phyloP scores from a whole-genome alignment of 2,888 invertebrate genomes.

The Drosophila melanosoma region DNA sequence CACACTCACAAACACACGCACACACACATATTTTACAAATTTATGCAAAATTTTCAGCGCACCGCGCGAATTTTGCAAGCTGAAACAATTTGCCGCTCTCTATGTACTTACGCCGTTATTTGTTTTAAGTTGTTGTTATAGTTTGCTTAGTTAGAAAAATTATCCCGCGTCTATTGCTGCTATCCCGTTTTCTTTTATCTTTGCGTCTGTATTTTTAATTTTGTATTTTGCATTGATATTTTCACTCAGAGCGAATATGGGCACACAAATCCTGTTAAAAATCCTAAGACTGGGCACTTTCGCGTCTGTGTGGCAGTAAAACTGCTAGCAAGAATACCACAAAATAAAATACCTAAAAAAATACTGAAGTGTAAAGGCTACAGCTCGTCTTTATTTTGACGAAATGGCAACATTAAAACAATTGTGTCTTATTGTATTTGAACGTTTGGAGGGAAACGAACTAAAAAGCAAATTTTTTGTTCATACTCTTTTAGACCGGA shows the following conservation, averaged over 20 bases:
- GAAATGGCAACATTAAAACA: slow-evolving; percentile 30
- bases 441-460: background rate
- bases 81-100: slow-evolving; percentile 22
- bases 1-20: slow-evolving; percentile 30
- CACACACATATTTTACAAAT: slow-evolving; percentile 66
- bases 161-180: slow-evolving; percentile 73
- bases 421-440: background rate
- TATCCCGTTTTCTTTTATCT: slow-evolving; percentile 66
- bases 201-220: slow-evolving; percentile 61
- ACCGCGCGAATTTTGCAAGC: slow-evolving; percentile 46
- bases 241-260: slow-evolving; percentile 48
- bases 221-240: slow-evolving; percentile 61
- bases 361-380: slow-evolving; percentile 11
- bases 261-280: slow-evolving; percentile 47
- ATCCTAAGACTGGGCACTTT: slow-evolving; percentile 40
- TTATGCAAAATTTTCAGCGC: slow-evolving; percentile 70
- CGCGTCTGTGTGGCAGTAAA: slow-evolving; percentile 20
- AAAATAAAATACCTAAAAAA: slow-evolving; percentile 36
- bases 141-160: slow-evolving; percentile 57
- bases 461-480: background rate
- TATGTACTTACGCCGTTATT: slow-evolving; percentile 78
- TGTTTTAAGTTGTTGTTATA: slow-evolving; percentile 59
- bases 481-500: background rate
- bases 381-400: background rate
- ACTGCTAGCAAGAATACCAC: slow-evolving; percentile 8